phyloP scores from a whole-genome alignment of 2,888 invertebrate species.

The Acleris literana region DNA sequence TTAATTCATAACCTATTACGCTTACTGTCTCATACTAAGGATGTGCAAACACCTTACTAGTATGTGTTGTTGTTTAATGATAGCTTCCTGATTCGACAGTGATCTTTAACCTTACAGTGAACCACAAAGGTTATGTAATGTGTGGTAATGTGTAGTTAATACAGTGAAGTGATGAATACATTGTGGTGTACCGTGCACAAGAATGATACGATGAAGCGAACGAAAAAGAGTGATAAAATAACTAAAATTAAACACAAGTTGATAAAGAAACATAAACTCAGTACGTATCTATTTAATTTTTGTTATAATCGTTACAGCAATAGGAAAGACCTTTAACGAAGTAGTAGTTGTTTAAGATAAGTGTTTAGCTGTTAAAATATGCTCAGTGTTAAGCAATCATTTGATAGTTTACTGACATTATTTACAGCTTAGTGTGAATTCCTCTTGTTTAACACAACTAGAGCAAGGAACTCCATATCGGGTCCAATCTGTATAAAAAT shows the following conservation, averaged over 20 bases:
- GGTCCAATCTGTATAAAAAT: too few species aligned
- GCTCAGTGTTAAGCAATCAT: constrained; percentile 24
- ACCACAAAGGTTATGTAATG: constrained; percentile 50
- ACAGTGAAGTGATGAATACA: constrained; percentile 54
- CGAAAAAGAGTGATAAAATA: constrained; percentile 69
- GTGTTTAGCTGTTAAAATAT: constrained; percentile 19
- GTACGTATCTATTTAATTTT: constrained; percentile 57
- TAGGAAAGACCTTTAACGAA: constrained; percentile 1
- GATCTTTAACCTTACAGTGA: constrained; percentile 54
- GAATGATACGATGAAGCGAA: constrained; percentile 61
- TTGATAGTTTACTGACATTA: constrained; percentile 26
- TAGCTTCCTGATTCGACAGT: constrained; percentile 30
- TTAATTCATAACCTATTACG: constrained; percentile 27
- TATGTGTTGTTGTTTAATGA: constrained; percentile 15
- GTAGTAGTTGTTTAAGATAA: constrained; percentile 2
- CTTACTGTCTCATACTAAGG: constrained; percentile 12
- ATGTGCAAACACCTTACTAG: constrained; percentile 12
- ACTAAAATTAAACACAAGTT: constrained; percentile 73
- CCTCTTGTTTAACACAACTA: constrained; percentile 10
- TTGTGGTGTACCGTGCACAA: constrained; percentile 46
- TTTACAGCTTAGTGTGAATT: constrained; percentile 38
- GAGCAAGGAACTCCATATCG: too few species aligned
- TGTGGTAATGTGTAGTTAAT: constrained; percentile 42
- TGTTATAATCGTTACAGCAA: neutral
- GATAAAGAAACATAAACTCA: constrained; percentile 70